Conservation (phyloP, 2,888 invertebrate species). For the Pseudanteris insignis region DNA sequence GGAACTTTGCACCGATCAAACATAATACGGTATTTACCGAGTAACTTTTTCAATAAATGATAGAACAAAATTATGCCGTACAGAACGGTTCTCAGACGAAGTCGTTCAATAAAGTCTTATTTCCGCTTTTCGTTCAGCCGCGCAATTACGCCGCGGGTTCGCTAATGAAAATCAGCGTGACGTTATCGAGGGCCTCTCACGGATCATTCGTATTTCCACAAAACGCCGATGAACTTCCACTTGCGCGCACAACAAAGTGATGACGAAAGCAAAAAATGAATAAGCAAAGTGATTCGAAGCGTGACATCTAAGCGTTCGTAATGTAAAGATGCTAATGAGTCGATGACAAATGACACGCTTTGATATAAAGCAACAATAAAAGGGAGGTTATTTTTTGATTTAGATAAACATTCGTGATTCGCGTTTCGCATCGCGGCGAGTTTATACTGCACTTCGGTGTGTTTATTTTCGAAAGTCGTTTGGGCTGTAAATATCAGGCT, state of each 20-base stretch:
- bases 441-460: no score
- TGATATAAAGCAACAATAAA: constrained; percentile 29
- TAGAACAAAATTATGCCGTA: constrained; percentile 11
- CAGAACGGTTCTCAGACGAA: no score
- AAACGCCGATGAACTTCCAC: constrained; percentile 30
- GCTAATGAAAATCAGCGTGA: no score
- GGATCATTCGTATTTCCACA: no score
- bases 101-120: background rate
- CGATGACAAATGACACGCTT: constrained; percentile 32
- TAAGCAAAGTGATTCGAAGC: constrained; percentile 30
- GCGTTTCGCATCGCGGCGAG: no score
- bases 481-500: no score
- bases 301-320: constrained; percentile 30
- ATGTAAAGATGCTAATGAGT: constrained; percentile 29
- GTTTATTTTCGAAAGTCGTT: no score
- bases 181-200: no score
- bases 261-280: constrained; percentile 18
- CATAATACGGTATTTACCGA: constrained; percentile 16
- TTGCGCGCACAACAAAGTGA: constrained; percentile 21
- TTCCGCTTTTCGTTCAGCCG: no score
- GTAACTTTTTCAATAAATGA: constrained; percentile 6
- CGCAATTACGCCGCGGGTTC: no score
- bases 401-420: constrained; percentile 38
- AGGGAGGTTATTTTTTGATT: constrained; percentile 31
- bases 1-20: constrained; percentile 3